Base-by-base conservation (phyloP, 2,797 vertebrate genomes). In the Tauraco hartlaubi region DNA sequence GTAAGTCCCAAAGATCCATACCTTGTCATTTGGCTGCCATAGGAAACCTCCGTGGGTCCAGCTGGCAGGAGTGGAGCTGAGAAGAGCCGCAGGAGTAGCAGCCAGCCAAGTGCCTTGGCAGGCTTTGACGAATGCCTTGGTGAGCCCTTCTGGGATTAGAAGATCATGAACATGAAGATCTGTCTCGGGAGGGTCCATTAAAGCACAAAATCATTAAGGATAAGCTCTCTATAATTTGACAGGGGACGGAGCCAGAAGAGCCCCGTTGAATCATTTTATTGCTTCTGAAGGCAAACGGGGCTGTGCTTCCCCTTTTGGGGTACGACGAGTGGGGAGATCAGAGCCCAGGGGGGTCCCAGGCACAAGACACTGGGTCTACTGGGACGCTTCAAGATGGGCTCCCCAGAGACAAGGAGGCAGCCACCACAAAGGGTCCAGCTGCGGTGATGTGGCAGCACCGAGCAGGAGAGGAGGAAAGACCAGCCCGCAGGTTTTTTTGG, bases 31-130 rank as follows among this genome's bases (percentile, higher is more conserved):
- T 63, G 35, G 48, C 75, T 54, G 55, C 59, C 54, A 14, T 2
- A 11, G 61, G 51, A 73, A 48, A 33, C 12, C 8, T 72, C 44
- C 1, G 0, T 25, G 48, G 20, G 23, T 10, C 29, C 1, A 1
- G 52, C 63, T 61, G 2, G 1, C 1, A 7, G 81, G 11, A 81
- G 31, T 1, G 0, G 55, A 85, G 55, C 43, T 58, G 75, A 39
- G 44, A 48, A 49, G 28, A 29, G 10, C 43, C 17, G 15, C 21
- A 44, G 55, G 25, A 78, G 52, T 11, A 64, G 37, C 37, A 1
- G 2, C 58, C 67, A 79, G 37, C 86, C 55, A 43, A 61, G 63
- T 35, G 46, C 13, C 41, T 71, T 86, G 62, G 43, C 62, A 82
- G 62, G 68, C 48, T 79, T 62, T 56, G 41, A 37, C 4, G 3